These are phyloP conservation scores for Xerus rutilus DNA, from an alignment of 2,797 vertebrate species.

Conservation along the genomic window DNA sequence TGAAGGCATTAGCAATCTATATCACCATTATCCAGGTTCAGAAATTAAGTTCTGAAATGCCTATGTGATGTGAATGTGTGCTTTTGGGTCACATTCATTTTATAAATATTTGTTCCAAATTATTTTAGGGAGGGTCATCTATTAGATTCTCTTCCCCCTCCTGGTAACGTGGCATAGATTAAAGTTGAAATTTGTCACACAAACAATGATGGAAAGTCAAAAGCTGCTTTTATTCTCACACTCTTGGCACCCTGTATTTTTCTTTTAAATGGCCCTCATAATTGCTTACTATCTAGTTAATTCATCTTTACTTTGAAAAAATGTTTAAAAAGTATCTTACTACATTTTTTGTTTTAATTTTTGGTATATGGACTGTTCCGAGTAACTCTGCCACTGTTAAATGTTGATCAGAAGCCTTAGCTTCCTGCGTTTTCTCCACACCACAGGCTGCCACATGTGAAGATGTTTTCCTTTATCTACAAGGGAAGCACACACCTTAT, in stretches of 20 bases:
- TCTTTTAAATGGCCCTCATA: neutral
- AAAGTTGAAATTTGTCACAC: neutral
- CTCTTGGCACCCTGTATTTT: neutral
- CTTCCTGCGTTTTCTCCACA: neutral
- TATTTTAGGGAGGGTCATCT: neutral
- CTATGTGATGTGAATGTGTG: neutral
- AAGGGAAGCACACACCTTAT: neutral
- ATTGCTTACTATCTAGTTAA: neutral
- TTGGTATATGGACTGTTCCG: neutral
- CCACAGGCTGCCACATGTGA: neutral
- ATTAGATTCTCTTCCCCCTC: neutral
- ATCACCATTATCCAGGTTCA: neutral
- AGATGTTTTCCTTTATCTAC: neutral
- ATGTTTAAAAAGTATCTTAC: too few relatives aligned
- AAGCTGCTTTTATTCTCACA: neutral
- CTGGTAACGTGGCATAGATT: neutral
- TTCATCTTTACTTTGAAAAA: neutral
- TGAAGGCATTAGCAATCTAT: neutral
- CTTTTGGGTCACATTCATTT: neutral
- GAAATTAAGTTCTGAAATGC: neutral
- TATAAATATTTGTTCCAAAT: neutral
- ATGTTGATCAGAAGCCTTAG: too few relatives aligned
- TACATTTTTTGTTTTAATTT: neutral
- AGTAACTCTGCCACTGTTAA: neutral
- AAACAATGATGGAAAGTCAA: neutral